phyloP scores from a whole-genome alignment of 2,113 vertebrate genomes.

The Naja naja region DNA sequence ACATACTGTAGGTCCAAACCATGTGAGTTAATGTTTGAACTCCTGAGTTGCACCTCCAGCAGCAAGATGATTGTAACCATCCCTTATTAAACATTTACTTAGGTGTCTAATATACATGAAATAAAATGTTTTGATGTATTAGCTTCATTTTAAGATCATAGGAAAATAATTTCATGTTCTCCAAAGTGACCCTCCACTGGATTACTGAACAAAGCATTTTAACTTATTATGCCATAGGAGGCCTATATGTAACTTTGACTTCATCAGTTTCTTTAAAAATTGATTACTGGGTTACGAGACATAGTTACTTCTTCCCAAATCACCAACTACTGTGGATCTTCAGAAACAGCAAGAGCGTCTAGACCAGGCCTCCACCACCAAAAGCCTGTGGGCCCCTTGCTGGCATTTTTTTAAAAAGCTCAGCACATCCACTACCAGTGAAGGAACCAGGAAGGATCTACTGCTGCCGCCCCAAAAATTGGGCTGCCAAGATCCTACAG shows the following conservation, averaged over 20 bases:
- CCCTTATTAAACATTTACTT: background rate
- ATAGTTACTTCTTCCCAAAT: background rate
- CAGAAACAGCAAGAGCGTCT: background rate
- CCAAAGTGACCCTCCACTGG: background rate
- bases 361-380: background rate
- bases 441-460: background rate
- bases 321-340: background rate
- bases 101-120: background rate
- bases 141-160: background rate
- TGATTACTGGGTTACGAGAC: background rate
- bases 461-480: background rate
- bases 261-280: background rate
- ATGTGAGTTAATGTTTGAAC: background rate
- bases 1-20: background rate
- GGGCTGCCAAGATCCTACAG: background rate
- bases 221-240: background rate
- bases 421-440: background rate
- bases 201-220: background rate
- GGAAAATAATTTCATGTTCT: background rate
- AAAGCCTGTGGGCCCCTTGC: background rate
- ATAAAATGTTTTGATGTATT: background rate
- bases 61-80: background rate
- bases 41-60: background rate
- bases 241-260: background rate
- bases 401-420: background rate